These are phyloP conservation scores for Notarius lentiginosus DNA, from an alignment of 2,113 vertebrate genomes.

Conservation along the genomic window DNA sequence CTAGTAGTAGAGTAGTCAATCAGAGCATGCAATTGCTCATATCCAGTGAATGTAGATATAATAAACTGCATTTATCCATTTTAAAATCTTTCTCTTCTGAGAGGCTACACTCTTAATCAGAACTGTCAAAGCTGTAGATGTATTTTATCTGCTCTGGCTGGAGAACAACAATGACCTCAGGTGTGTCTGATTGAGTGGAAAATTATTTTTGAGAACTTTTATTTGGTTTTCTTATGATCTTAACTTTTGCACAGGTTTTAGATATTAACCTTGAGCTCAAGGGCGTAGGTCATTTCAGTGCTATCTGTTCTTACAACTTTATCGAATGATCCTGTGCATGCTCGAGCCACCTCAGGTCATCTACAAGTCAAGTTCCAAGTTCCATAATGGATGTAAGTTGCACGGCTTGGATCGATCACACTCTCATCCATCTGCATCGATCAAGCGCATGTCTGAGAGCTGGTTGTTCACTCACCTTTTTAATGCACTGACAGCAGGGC, in stretches of 20 bases:
- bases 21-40: too few relatives aligned
- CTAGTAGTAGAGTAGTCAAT: too few relatives aligned
- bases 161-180: neutral
- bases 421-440: conserved; percentile 35
- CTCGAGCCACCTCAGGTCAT: conserved; percentile 18
- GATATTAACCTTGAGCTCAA: neutral
- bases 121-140: neutral
- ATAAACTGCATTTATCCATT: neutral
- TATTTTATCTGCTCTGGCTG: neutral
- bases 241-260: neutral
- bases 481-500: conserved; percentile 24
- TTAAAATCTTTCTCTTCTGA: neutral
- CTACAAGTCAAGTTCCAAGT: conserved; percentile 34
- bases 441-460: conserved; percentile 30
- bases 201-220: neutral
- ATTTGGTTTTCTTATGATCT: neutral
- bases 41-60: too few relatives aligned
- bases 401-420: conserved; percentile 28
- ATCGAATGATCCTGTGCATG: neutral
- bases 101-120: neutral
- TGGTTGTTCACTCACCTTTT: conserved; percentile 16
- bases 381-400: conserved; percentile 37
- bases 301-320: neutral
- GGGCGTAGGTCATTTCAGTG: neutral
- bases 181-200: neutral